Evolutionary conservation across 2,797 vertebrate genomes (phyloP).

Genomic region (Cirrhinus mrigala): DNA sequence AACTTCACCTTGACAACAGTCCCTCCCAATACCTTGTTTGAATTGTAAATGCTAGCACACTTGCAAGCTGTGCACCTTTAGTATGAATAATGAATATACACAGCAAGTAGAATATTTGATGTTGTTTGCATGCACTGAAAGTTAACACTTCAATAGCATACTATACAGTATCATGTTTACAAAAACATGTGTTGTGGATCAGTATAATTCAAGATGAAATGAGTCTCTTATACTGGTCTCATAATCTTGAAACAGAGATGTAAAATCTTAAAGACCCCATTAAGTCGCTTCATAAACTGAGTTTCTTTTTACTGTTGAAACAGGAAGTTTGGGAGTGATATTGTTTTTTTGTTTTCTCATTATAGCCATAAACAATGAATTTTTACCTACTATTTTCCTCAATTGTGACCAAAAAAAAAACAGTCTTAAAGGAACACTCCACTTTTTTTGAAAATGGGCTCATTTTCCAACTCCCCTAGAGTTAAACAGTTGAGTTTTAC

Average conservation of each 20-base stretch:
- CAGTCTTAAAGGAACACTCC: too few species aligned
- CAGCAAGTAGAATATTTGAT: constrained; percentile 62
- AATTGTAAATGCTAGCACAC: constrained; percentile 72
- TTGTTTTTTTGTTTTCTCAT: too few species aligned
- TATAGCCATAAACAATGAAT: too few species aligned
- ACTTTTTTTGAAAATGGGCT: too few species aligned
- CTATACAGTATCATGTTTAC: constrained; percentile 23
- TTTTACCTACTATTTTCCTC: too few species aligned
- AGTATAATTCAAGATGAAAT: not conserved
- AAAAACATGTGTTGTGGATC: not conserved
- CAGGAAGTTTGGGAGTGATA: too few species aligned
- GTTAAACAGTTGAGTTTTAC: too few species aligned
- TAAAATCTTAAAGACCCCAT: too few species aligned
- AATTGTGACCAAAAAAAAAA: too few species aligned
- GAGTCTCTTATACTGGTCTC: not conserved
- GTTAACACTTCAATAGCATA: constrained; percentile 1
- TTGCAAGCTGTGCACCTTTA: constrained; percentile 67
- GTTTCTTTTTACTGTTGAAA: too few species aligned
- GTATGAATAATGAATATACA: constrained; percentile 72
- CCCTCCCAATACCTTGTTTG: constrained; percentile 68
- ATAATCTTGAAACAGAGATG: not conserved
- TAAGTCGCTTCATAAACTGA: too few species aligned
- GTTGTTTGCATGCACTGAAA: constrained; percentile 33
- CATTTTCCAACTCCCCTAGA: too few species aligned
- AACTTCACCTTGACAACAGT: constrained; percentile 57